phyloP scores from a whole-genome alignment of 2,797 vertebrate species.

The Diglossa cyanea region DNA sequence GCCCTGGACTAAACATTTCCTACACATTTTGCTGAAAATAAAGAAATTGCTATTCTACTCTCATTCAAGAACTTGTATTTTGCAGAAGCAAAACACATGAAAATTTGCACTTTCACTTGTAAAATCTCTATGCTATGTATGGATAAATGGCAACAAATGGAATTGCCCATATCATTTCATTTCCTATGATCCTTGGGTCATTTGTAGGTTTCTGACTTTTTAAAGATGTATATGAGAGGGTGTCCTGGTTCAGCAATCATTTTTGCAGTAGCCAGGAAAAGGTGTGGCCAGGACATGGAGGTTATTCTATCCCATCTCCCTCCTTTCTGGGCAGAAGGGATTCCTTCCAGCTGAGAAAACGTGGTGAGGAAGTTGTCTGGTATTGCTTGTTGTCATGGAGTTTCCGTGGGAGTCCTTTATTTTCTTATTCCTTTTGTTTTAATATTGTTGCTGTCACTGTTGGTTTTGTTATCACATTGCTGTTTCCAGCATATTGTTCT shows the following conservation, averaged over 20 bases:
- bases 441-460: neutral
- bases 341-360: neutral
- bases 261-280: neutral
- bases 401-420: neutral
- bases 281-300: neutral
- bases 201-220: neutral
- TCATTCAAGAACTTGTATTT: neutral
- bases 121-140: neutral
- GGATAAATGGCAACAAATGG: neutral
- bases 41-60: neutral
- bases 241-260: neutral
- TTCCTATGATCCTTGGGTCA: neutral
- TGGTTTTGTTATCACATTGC: fast-evolving
- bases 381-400: neutral
- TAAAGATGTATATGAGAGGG: neutral
- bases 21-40: neutral
- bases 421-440: neutral
- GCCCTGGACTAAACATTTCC: neutral
- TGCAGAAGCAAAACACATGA: neutral
- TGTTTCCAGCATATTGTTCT: neutral
- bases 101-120: neutral
- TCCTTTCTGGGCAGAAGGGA: neutral
- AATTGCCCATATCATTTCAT: neutral
- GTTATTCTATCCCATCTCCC: neutral
- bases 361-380: fast-evolving